phyloP scores from a whole-genome alignment of 1,140 invertebrate species.

The Glomeris maerens region DNA sequence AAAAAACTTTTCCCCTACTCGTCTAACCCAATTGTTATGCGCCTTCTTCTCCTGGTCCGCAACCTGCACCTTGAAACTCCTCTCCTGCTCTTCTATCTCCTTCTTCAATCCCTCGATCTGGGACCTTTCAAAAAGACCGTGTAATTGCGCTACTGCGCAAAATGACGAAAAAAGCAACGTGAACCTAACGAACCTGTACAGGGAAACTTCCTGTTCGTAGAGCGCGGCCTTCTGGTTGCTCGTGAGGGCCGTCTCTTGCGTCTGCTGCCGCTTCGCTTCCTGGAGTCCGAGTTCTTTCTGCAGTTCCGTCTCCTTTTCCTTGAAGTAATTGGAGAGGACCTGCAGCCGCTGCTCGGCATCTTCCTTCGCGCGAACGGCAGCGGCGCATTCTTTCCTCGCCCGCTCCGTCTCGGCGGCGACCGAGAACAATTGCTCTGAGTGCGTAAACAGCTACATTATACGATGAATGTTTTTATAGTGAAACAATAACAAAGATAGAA shows the following conservation, averaged over 20 bases:
- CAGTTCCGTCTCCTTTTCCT: slow-evolving; percentile 68
- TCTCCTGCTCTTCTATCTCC: slow-evolving; percentile 2
- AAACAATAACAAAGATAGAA: too few species aligned
- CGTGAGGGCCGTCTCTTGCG: slow-evolving; percentile 41
- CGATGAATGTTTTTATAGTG: too few species aligned
- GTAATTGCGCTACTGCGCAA: neutral
- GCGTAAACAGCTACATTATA: too few species aligned
- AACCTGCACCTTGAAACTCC: neutral
- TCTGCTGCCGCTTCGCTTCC: slow-evolving; percentile 64
- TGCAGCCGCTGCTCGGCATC: slow-evolving; percentile 67
- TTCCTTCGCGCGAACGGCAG: slow-evolving; percentile 45
- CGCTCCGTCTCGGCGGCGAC: too few species aligned
- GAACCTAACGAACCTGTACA: neutral
- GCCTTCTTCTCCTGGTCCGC: neutral
- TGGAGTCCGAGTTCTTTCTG: slow-evolving; percentile 65
- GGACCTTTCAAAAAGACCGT: neutral
- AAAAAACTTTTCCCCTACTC: neutral
- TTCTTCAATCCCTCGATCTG: neutral
- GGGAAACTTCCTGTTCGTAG: slow-evolving; percentile 7
- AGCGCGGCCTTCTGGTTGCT: neutral
- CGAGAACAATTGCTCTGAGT: too few species aligned
- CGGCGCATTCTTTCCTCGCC: neutral
- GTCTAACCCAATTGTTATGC: slow-evolving; percentile 5
- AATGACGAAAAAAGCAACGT: neutral
- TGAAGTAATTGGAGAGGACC: slow-evolving; percentile 72